Base-by-base conservation (phyloP, 2,113 vertebrate species). In the Charina bottae region DNA sequence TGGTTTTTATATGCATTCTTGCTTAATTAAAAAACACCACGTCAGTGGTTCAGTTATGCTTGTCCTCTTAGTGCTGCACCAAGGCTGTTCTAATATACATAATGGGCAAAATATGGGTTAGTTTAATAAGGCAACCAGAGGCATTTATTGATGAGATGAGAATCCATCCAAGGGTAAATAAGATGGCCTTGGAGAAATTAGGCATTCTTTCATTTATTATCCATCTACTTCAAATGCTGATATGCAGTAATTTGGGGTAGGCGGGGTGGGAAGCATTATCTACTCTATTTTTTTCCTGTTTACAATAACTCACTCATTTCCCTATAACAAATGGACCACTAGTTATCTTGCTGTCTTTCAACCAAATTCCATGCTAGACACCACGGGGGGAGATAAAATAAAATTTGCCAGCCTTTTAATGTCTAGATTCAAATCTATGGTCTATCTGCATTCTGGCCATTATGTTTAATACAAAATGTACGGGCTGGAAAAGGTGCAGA, bases 321-420 rank as follows among this genome's bases (percentile, higher is more conserved):
- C 15, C 15, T 72, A 19, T 37, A 58, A 26, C 56, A 90, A 33
- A 37, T 46, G 49, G 62, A 83, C 85, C 37, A 24, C 64, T 91
- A 56, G 89, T 92, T 55, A 60, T 54, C 56, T 56, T 89, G 33
- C 23, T 84, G 78, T 54, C 78, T 89, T 53, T 85, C 87, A 92
- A 83, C 33, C 46, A 85, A 92, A 78, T 42, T 78, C 19, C 33
- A 42, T 42, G 42, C 17, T 78, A 78, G 3, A 21, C 17, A 21
- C 10, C 33, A 21, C 9, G 19, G 37, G 37, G 72, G 72, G 17
- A 78, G 33, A 42, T 17, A 78, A 68, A 42, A 78, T 78, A 9
- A 78, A 37, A 78, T 78, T 78, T 78, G 68, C 33, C 68, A 78
- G 2, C 17, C n/a, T 33, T 72, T 72, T 72, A 33, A 78, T 37